Base-by-base conservation (phyloP, 1,140 invertebrate species). In the Stegodyphus dumicola region DNA sequence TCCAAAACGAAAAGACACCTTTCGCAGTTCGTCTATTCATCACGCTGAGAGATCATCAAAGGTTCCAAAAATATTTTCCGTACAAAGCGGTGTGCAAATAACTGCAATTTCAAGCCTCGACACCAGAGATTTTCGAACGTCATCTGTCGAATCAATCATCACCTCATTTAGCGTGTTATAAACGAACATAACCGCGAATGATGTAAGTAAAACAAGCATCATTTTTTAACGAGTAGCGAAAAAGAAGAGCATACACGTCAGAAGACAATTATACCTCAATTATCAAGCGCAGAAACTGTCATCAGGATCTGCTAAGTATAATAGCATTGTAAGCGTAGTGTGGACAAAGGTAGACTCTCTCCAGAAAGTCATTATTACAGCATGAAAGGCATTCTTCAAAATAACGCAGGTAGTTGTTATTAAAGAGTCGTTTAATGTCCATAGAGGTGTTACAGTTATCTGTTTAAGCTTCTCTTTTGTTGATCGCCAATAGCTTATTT, bases 211-310 rank as follows among this genome's bases (percentile, higher is more conserved):
- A 33, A 33, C 33, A 33, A 33, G 33, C 33, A 33, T 33, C 33
- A 33, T 33, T 33, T 33, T 33, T 33, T 33, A 33, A 33, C 33
- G 33, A 33, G 33, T 33, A 33, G 33, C 1, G 33, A 33, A 33
- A 33, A 33, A 33, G 33, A 33, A 33, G 52, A 33, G 15, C 33
- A 51, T 66, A 17, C 75, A 66, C 56, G 75, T 66, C 60, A 17
- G 18, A 13, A 54, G 73, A 75, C 73, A 77, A 77, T 77, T 77
- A 77, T 17, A 77, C 75, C 75, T 77, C 75, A 77, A 77, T 77
- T 77, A 77, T 66, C 56, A 66, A 51, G 48, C 11, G 75, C 75
- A 17, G 51, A 15, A 67, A 77, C 75, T 77, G 75, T 67, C 75
- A 77, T 51, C 75, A 77, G 52, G 33, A 52, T n/a, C 17, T 65